Base-by-base conservation (phyloP, 1,140 invertebrate species). In the Caenorhabditis inopinata region DNA sequence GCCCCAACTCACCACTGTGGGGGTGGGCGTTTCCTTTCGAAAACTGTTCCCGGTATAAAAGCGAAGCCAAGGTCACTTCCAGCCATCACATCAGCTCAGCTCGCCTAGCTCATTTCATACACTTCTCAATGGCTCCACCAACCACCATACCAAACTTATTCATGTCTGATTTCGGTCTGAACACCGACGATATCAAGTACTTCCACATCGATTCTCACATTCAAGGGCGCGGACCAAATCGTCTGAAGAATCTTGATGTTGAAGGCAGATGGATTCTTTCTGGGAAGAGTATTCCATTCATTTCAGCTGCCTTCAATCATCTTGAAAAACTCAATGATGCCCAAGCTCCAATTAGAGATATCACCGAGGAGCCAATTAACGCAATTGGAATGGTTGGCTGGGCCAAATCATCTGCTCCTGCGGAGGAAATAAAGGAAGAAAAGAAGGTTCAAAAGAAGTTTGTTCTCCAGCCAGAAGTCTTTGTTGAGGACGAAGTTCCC, bases 251-350 rank as follows among this genome's bases (percentile, higher is more conserved):
- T 38, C 81, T 83, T 47, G 83, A 83, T 45, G 38, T 83, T 16
- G 82, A 83, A 76, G 83, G 83, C 18, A 38, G 83, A 53, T 83
- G 83, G 83, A 42, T 81, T 14, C 76, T 83, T 21, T 77, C 68
- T 62, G 83, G 83, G 48, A 83, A 83, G 62, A 74, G 53, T 18
- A 83, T 83, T 62, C 83, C 83, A 23, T 83, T 81, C 81, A 83
- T 83, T 35, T 83, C 82, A 5, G 58, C 83, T 21, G 83, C 83
- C 2, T 83, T 83, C 83, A 83, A 83, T 53, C 83, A 83, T 80
- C 79, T 82, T 14, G 62, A 83, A 51, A 76, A 78, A 35, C 77
- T 83, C n/a, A 83, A 83, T 45, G 77, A 83, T 29, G 82, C 83
- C 23, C 73, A 49, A n/a, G 82, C 77, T 45, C 68, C 83, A 38